Evolutionary conservation across 2,797 vertebrate genomes (phyloP), one percentile per base, ranked within the genome.

Genomic region (Erpetoichthys calabaricus): DNA sequence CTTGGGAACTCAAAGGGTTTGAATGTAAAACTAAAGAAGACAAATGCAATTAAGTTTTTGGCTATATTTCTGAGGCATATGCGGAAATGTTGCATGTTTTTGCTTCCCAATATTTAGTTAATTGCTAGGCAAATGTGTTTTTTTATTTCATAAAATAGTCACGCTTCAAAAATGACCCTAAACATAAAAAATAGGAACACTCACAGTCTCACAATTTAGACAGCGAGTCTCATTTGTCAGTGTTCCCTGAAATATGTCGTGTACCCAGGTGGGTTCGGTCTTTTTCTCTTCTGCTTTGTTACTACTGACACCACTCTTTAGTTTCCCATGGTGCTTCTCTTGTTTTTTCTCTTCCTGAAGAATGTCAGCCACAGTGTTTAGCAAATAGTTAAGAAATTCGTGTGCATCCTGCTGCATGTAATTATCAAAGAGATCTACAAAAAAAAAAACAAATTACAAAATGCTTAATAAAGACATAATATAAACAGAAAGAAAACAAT

Each of bases 321-420:
- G 75, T 51, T 92, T 90, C 3, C 93, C 94, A 2, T 98, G 96
- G 75, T 92, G 92, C 65, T 91, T 94, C 56, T 96, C 94, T 68
- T 96, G 92, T 71, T 92, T 96, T 79, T 92, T 95, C 79, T 98
- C 94, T 72, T 96, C 94, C 74, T 98, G 93, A 66, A 98, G 83
- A 77, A 97, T 98, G 78, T 98, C 94, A 4, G 92, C 94, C 60
- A 98, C 91, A 3, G 94, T 97, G 86, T 97, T 98, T 62, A 98
- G 82, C 76, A 98, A 86, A 78, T 98, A 98, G 85, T 98, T 98
- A 67, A 98, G 88, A 82, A 97, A 98, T 60, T 98, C 94, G 1
- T 98, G 94, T 50, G 94, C 94, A 8, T 98, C 94, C 76, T 98
- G 94, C 67, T 98, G 94, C 94, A 98, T 98, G 83, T 97, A 98